Evolutionary conservation across 2,888 invertebrate genomes (phyloP).

Genomic region (Pyrocoelia pectoralis): DNA sequence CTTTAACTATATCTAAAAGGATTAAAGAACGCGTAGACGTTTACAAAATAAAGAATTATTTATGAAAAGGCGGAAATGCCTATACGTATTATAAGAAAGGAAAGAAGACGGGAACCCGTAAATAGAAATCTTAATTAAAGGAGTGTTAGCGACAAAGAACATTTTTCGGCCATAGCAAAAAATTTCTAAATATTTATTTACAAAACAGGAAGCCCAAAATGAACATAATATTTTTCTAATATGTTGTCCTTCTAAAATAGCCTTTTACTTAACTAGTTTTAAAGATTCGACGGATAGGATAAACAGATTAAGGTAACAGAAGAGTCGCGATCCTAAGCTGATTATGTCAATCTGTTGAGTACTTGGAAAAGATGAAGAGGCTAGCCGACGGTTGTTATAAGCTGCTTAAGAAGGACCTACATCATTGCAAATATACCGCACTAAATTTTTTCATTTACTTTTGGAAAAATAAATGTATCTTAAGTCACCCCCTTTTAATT

Average conservation of each 20-base stretch:
- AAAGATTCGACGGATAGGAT: constrained; percentile 28
- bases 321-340: constrained; percentile 33
- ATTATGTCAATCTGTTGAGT: constrained; percentile 37
- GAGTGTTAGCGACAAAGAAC: constrained; percentile 16
- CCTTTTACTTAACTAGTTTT: constrained; percentile 7
- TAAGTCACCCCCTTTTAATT: no score
- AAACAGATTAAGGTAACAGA: constrained; percentile 36
- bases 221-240: constrained; percentile 13
- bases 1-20: constrained; percentile 38
- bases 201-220: constrained; percentile 23
- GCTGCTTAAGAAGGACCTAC: constrained; percentile 29
- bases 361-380: constrained; percentile 34
- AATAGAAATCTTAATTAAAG: constrained; percentile 41
- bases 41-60: constrained; percentile 46
- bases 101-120: constrained; percentile 33
- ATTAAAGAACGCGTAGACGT: constrained; percentile 42
- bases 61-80: constrained; percentile 41
- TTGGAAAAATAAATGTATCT: no score
- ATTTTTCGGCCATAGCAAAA: background rate
- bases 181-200: constrained; percentile 23
- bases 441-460: background rate
- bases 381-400: constrained; percentile 32
- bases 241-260: constrained; percentile 17
- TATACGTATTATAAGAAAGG: constrained; percentile 11
- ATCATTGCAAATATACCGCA: constrained; percentile 19